Percentiles rank a stretch among this genome's conserved stretches.
These are phyloP conservation scores for Podarcis siculus DNA, from an alignment of 2,797 vertebrate genomes.

Conservation along the genomic window DNA sequence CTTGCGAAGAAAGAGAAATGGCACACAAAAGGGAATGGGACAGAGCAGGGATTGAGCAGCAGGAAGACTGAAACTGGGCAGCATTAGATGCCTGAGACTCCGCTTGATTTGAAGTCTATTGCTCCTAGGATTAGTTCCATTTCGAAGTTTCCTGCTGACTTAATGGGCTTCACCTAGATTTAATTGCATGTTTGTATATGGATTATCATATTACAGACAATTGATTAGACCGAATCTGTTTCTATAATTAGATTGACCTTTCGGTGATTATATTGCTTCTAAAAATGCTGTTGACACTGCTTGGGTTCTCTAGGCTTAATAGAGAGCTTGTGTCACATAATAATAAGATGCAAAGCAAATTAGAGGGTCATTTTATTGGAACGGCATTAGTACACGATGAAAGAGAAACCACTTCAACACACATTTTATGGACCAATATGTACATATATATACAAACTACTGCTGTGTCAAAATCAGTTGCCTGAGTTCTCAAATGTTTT, in stretches of 20 bases:
- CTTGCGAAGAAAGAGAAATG: too few species aligned
- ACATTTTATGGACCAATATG: neutral
- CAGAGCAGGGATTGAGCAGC: too few species aligned
- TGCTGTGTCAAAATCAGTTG: too few species aligned
- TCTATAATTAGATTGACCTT: neutral
- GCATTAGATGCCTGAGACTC: too few species aligned
- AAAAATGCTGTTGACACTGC: neutral
- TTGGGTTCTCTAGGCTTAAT: neutral
- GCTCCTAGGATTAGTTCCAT: neutral
- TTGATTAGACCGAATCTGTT: neutral
- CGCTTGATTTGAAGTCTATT: neutral
- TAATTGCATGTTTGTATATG: neutral
- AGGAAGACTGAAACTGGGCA: too few species aligned
- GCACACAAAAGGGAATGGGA: too few species aligned
- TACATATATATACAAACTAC: too few species aligned
- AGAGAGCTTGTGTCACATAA: neutral
- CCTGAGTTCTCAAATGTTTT: too few species aligned
- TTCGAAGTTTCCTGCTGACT: neutral
- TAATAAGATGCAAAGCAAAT: neutral
- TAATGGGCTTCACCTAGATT: slow-evolving; percentile 8
- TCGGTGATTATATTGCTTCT: neutral
- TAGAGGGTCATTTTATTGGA: neutral
- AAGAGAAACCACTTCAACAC: neutral
- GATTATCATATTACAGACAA: neutral
- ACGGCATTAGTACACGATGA: neutral